Conservation (phyloP, 1,140 invertebrate species). For the Macrocentrus cingulum region DNA sequence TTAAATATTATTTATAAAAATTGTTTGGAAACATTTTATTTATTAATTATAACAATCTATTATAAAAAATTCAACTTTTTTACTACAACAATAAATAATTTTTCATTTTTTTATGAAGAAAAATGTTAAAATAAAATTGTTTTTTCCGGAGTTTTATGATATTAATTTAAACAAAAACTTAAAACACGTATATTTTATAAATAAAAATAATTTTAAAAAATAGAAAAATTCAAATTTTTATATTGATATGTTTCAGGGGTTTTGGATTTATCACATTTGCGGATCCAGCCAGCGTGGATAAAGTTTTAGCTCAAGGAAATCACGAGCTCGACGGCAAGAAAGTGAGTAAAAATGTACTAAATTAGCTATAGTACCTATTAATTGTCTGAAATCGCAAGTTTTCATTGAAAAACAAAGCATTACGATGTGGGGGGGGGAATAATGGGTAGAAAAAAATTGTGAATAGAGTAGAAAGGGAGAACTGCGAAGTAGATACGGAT, state of each 20-base stretch:
- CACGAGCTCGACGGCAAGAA: slow-evolving; percentile 95
- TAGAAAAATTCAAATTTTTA: slow-evolving; percentile 17
- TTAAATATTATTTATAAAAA: too few relatives aligned
- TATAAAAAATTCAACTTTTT: too few relatives aligned
- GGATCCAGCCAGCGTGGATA: slow-evolving; percentile 90
- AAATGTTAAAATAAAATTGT: too few relatives aligned
- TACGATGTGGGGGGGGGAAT: slow-evolving; percentile 8
- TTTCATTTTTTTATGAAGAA: too few relatives aligned
- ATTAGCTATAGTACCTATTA: too few relatives aligned
- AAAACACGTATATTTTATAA: too few relatives aligned
- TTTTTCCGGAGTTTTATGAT: not conserved
- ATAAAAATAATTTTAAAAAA: not conserved
- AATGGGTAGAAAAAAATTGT: slow-evolving; percentile 1
- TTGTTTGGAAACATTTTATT: too few relatives aligned
- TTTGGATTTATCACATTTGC: slow-evolving; percentile 97
- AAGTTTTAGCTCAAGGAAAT: slow-evolving; percentile 89
- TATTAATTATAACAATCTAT: too few relatives aligned
- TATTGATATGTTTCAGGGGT: slow-evolving; percentile 79
- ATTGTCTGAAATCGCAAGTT: not conserved
- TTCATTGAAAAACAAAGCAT: not conserved
- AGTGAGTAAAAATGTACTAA: too few relatives aligned
- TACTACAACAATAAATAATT: too few relatives aligned
- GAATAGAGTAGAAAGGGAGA: slow-evolving; percentile 27
- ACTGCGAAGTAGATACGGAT: slow-evolving; percentile 44
- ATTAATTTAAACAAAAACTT: not conserved